Evolutionary conservation across 2,797 vertebrate species (phyloP), one percentile per base, ranked within the genome.

Genomic region (Poeciliopsis presidionis): DNA sequence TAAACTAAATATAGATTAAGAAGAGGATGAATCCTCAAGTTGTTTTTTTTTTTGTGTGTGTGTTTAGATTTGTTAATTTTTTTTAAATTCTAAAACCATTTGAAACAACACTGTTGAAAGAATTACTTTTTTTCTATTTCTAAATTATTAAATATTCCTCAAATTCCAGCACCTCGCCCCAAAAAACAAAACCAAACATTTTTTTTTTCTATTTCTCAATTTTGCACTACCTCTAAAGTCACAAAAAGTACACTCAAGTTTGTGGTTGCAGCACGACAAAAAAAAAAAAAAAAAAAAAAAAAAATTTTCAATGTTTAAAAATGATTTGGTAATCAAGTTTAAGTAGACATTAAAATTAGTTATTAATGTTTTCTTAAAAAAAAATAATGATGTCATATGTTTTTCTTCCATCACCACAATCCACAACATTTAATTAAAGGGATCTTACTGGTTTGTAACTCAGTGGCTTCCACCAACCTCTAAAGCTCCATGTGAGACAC

Each of bases 371-470:
- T 30, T 53, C 7, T 76, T 61, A 51, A n/a, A 73, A 41, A 69
- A 74, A 67, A 20, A 74, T 72, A 53, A 75, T 90, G 85, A 91
- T 79, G 84, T 86, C 87, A 89, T 70, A 55, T 93, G 86, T 91
- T 92, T 91, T 65, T 65, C 75, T 82, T 53, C 53, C 20, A 41
- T 72, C 51, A 74, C 87, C 83, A 59, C 76, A 84, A 77, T 57
- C 89, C 77, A 0, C 90, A 86, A 36, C 74, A 80, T 85, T 91
- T 73, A 80, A 73, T 59, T 53, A 25, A 53, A 8, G 51, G 80
- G 2, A 65, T 82, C 81, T 57, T 73, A 28, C 20, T 47, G 69
- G 76, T 77, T 89, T 86, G 25, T 75, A 28, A 61, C 77, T 74
- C 36, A 46, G 75, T 49, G 49, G 67, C 49, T 72, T 81, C 75